Evolutionary conservation across 1,140 invertebrate species (phyloP).

Genomic region (Drosophila bocki): DNA sequence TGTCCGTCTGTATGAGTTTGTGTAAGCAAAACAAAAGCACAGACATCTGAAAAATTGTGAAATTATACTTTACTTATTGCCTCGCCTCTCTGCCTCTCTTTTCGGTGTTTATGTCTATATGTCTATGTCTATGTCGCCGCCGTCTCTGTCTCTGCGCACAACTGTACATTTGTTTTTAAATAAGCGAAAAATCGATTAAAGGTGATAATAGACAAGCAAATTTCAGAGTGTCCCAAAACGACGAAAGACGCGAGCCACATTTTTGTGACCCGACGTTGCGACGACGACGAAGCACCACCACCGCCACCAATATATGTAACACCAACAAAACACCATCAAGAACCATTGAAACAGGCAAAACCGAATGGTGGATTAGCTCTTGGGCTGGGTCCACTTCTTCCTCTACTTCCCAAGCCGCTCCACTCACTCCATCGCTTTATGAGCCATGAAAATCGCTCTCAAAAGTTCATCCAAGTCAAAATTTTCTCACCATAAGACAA

Average conservation of each 20-base stretch:
- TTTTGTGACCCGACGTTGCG: constrained; percentile 65
- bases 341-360: constrained; percentile 4
- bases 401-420: constrained; percentile 9
- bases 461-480: constrained; percentile 19
- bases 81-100: constrained; percentile 29
- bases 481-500: constrained; percentile 12
- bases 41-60: constrained; percentile 70
- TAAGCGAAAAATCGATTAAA: constrained; percentile 84
- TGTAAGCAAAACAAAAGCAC: constrained; percentile 54
- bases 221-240: constrained; percentile 76
- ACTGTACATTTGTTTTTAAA: constrained; percentile 83
- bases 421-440: constrained; percentile 36
- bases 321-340: constrained; percentile 10
- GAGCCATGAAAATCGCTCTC: constrained; percentile 51
- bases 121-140: constrained; percentile 12
- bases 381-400: constrained; percentile 25
- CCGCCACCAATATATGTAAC: constrained; percentile 10
- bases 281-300: constrained; percentile 17
- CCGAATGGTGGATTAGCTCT: constrained; percentile 33
- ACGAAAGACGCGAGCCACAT: constrained; percentile 51
- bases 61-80: constrained; percentile 73
- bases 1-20: constrained; percentile 23
- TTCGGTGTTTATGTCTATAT: constrained; percentile 26
- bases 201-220: constrained; percentile 83
- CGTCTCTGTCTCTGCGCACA: constrained; percentile 53